Percentiles rank a stretch among this genome's conserved stretches.
Conservation (phyloP, 1,140 invertebrate genomes). For the Macrosteles quadrilineatus region DNA sequence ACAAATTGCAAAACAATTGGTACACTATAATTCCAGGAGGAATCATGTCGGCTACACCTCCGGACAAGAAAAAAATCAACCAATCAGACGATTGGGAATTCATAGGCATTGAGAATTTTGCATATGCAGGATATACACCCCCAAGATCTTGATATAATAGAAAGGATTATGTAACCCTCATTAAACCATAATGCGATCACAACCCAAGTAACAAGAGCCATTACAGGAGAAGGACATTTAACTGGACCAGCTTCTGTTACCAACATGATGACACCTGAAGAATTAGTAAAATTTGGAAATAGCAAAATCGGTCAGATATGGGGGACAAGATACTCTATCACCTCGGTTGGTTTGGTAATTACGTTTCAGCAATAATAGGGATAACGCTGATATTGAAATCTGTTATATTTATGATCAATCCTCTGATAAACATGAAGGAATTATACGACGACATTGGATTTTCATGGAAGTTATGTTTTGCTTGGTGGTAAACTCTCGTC, state of each 20-base stretch:
- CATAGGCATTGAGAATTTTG: neutral
- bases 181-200: neutral
- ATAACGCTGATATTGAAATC: neutral
- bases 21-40: neutral
- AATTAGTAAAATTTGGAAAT: neutral
- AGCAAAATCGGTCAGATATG: neutral
- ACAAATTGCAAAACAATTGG: neutral
- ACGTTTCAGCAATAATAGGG: neutral
- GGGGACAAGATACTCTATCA: neutral
- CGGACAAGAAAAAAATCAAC: neutral
- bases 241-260: neutral
- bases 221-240: neutral
- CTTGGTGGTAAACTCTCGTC: too few species aligned
- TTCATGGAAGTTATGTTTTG: too few species aligned
- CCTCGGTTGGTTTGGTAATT: neutral
- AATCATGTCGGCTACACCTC: neutral
- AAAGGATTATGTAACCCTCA: neutral
- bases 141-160: neutral
- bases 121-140: neutral
- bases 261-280: neutral
- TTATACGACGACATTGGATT: too few species aligned
- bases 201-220: neutral
- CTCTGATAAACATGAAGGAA: neutral
- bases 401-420: neutral
- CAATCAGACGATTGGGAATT: neutral